Conservation (phyloP, 1,140 invertebrate genomes). For the Frieseomelitta varia region DNA sequence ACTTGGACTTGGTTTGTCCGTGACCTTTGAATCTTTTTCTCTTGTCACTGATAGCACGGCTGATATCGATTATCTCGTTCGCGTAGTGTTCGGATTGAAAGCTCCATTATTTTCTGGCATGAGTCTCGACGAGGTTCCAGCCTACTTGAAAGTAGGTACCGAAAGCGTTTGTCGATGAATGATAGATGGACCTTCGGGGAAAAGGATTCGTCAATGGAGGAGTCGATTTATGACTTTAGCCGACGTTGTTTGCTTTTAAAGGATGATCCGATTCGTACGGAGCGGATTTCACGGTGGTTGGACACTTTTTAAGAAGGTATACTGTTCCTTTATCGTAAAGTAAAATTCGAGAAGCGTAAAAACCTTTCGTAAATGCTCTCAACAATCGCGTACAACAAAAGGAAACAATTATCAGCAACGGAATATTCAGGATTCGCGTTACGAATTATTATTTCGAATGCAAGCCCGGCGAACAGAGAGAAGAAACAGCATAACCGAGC, state of each 20-base stretch:
- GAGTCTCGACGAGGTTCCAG: background rate
- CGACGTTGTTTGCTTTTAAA: background rate
- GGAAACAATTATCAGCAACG: background rate
- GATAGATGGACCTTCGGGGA: background rate
- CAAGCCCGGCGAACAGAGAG: background rate
- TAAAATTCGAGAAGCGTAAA: no score
- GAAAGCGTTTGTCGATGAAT: background rate
- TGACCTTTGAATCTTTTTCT: slow-evolving; percentile 19
- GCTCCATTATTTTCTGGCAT: slow-evolving; percentile 47
- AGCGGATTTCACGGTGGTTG: no score
- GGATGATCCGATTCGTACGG: no score
- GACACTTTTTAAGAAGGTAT: no score
- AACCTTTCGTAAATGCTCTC: background rate
- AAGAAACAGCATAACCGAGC: background rate
- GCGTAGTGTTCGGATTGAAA: slow-evolving; percentile 21
- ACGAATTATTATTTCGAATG: background rate
- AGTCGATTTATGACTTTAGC: background rate
- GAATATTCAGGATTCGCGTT: background rate
- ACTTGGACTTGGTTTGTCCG: slow-evolving; percentile 30
- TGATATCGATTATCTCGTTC: slow-evolving; percentile 59
- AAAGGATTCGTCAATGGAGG: background rate
- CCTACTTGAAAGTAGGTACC: background rate
- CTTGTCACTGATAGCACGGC: slow-evolving; percentile 17
- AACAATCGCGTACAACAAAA: background rate
- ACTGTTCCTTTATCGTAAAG: no score